phyloP scores from a whole-genome alignment of 2,888 invertebrate species.

The Drosophila lacicola region DNA sequence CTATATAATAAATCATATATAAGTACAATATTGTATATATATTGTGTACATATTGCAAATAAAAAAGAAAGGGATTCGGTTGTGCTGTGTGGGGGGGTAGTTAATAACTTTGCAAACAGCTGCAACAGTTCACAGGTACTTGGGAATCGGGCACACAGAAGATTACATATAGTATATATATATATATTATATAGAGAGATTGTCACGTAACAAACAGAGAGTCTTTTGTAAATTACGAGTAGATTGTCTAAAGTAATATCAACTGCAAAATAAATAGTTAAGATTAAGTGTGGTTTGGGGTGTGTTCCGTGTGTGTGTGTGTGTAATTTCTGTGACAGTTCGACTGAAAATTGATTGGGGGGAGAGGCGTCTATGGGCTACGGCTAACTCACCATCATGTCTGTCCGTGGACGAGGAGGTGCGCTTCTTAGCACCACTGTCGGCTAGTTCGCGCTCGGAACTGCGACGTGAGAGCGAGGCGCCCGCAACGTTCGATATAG shows the following conservation, averaged over 20 bases:
- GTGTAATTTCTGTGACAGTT: conserved; percentile 40
- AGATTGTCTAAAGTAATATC: conserved; percentile 57
- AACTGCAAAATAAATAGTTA: conserved; percentile 74
- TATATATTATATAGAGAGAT: conserved; percentile 19
- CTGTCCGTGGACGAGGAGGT: conserved; percentile 91
- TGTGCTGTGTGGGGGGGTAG: not conserved
- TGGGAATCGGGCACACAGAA: conserved; percentile 37
- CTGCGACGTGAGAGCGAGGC: conserved; percentile 93
- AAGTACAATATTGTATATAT: conserved; percentile 14
- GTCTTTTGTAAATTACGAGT: conserved; percentile 32
- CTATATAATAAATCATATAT: conserved; percentile 1
- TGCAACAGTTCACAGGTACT: conserved; percentile 50
- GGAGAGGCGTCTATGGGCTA: not conserved
- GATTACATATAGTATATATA: conserved; percentile 19
- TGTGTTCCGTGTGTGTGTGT: conserved; percentile 34
- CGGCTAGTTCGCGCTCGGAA: conserved; percentile 92
- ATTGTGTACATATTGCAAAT: conserved; percentile 31
- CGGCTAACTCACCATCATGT: conserved; percentile 87
- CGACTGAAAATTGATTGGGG: conserved; percentile 12
- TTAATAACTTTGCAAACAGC: conserved; percentile 42
- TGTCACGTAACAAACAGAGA: conserved; percentile 32
- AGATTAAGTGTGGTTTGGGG: conserved; percentile 50
- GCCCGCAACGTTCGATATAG: conserved; percentile 95
- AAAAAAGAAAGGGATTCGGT: conserved; percentile 15
- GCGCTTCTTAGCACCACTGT: conserved; percentile 89